Base-by-base conservation (phyloP, 1,140 invertebrate species). In the Phortica variegata region DNA sequence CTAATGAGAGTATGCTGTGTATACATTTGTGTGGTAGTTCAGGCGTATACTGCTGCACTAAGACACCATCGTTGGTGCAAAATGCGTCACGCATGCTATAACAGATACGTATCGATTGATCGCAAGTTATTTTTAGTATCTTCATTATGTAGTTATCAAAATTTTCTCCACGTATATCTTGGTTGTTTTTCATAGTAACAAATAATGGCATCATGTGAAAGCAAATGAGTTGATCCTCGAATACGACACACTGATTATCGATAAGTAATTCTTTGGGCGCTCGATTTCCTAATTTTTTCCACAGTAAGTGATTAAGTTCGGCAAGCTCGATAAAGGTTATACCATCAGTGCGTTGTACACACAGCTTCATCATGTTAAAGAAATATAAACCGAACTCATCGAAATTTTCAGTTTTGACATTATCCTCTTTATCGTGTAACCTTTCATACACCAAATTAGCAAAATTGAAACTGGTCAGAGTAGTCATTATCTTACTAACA, bases 101-200 rank as follows among this genome's bases (percentile, higher is more conserved):
- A 20, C 79, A 80, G 3, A 85, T 61, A 42, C 85, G 78, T 2
- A 85, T 78, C 1, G 85, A 83, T 19, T 82, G 78, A 53, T 83
- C 82, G 40, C 81, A 84, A 4, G 82, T 81, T 15, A 82, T 77
- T 17, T 82, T 79, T 32, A 86, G 79, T 6, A 88, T 56, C 61
- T 85, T 87, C 15, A 79, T 77, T 26, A 86, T 65, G 54, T 83
- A 88, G 38, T 83, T 77, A 39, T 86, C 80, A 3, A 85, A 79
- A 8, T 83, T 60, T 49, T 83, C 79, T 4, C 58, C 56, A 39
- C 68, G 51, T 40, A 46, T 36, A 21, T 58, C 36, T 26, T 47
- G 32, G 3, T 73, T 77, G 52, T 68, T 73, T 58, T 58, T 80
- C 43, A 79, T 75, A 56, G 78, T 82, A 13, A 76, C 72, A 2